Evolutionary conservation across 2,113 vertebrate genomes (phyloP).

Genomic region (Centrocercus urophasianus): DNA sequence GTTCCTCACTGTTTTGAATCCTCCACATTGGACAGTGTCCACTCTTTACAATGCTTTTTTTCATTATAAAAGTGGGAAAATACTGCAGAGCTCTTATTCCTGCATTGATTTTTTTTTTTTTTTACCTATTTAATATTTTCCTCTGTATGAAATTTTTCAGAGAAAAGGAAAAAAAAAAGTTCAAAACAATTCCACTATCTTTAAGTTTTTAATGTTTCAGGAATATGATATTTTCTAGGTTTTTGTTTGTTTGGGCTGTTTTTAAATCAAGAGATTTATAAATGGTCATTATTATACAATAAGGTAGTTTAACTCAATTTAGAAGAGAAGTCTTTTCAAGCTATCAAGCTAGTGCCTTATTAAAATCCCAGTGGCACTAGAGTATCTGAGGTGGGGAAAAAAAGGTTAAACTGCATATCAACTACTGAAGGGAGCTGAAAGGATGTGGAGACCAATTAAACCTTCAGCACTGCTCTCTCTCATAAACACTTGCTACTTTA

Average conservation of each 20-base stretch:
- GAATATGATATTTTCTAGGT: neutral
- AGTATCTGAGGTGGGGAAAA: constrained; percentile 62
- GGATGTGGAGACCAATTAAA: constrained; percentile 87
- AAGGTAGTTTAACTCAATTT: constrained; percentile 70
- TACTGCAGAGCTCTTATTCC: neutral
- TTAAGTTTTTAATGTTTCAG: neutral
- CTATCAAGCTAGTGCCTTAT: constrained; percentile 64
- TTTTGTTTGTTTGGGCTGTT: neutral
- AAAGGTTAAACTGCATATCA: constrained; percentile 87
- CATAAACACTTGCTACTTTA: constrained; percentile 77
- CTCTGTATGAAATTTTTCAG: constrained; percentile 24
- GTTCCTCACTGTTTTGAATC: neutral
- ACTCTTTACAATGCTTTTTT: neutral
- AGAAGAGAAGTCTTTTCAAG: constrained; percentile 63
- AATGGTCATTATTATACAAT: constrained; percentile 23
- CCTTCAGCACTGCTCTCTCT: constrained; percentile 71
- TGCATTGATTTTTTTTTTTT: constrained; percentile 11
- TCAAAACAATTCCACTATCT: fast-evolving
- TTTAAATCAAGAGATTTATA: constrained; percentile 10
- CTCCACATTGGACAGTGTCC: neutral
- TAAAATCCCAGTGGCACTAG: constrained; percentile 74
- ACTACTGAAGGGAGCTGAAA: constrained; percentile 78
- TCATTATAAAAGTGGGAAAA: neutral
- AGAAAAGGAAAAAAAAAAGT: neutral
- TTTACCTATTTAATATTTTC: constrained; percentile 21